Percentiles rank a stretch among this genome's conserved stretches.
phyloP scores from a whole-genome alignment of 30 jellyfish, hydroid and myxozoan species.

The Rhopilema esculentum region DNA sequence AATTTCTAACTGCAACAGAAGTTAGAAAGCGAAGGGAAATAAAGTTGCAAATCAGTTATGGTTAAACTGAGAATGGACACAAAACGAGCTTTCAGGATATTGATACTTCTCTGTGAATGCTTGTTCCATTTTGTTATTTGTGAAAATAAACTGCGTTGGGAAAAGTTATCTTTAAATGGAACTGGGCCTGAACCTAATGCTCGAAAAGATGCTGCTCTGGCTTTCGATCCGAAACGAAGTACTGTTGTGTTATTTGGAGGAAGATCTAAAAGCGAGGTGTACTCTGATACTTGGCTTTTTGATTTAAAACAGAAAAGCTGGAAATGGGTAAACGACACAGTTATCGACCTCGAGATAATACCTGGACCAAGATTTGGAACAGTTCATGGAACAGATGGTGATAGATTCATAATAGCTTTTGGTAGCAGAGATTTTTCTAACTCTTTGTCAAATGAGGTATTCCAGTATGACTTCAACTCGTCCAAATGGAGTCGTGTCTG shows the following conservation, averaged over 20 bases:
- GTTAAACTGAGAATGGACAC: background rate
- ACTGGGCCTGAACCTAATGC: constrained; percentile 31
- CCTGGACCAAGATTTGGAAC: constrained; percentile 62
- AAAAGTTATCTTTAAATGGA: constrained; percentile 32
- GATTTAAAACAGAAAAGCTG: constrained; percentile 34
- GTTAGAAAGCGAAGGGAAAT: background rate
- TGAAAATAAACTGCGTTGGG: constrained; percentile 52
- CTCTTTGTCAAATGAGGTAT: constrained; percentile 34
- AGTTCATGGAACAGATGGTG: constrained; percentile 33
- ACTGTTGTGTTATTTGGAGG: constrained; percentile 70
- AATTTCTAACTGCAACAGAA: too few relatives aligned
- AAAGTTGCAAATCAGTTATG: background rate
- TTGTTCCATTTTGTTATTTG: background rate
- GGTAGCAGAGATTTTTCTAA: constrained; percentile 22
- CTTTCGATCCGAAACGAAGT: constrained; percentile 38
- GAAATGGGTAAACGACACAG: constrained; percentile 26
- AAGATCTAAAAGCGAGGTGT: constrained; percentile 2
- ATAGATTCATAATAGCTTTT: constrained; percentile 36
- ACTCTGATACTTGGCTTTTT: constrained; percentile 71
- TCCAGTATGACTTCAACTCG: constrained; percentile 46
- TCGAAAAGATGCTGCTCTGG: constrained; percentile 69
- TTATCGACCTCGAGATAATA: background rate
- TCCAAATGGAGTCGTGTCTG: constrained; percentile 41
- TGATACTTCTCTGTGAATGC: background rate
- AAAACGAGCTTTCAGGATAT: background rate